phyloP scores from a whole-genome alignment of 2,113 vertebrate species.

The Tretioscincus oriximinensis region DNA sequence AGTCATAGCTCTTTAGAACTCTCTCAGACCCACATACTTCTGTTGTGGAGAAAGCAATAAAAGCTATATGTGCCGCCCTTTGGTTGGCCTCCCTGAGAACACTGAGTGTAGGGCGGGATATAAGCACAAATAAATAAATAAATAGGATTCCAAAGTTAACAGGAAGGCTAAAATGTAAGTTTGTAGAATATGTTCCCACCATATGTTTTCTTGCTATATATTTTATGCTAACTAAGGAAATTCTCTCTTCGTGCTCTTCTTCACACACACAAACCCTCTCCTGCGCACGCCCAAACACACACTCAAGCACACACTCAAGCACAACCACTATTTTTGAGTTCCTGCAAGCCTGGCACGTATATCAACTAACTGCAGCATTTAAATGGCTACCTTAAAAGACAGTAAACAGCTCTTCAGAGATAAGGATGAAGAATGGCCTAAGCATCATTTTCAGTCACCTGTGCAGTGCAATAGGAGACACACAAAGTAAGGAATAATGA shows the following conservation, averaged over 20 bases:
- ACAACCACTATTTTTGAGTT: background rate
- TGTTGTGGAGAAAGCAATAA: no score
- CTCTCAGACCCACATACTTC: no score
- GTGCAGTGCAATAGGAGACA: background rate
- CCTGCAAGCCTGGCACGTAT: fast-evolving
- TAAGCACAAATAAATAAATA: no score
- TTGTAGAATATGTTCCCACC: constrained; percentile 42
- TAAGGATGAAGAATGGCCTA: background rate
- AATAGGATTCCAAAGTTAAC: background rate
- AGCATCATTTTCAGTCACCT: background rate
- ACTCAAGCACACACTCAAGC: constrained; percentile 44
- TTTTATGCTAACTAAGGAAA: constrained; percentile 60
- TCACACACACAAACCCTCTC: no score
- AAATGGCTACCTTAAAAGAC: background rate
- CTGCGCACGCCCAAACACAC: constrained; percentile 38
- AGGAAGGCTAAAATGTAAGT: background rate
- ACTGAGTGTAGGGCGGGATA: no score
- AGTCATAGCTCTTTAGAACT: no score
- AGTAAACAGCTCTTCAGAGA: background rate
- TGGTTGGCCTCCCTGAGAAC: no score
- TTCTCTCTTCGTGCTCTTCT: no score
- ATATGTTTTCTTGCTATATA: constrained; percentile 55
- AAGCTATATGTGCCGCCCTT: no score
- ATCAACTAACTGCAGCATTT: background rate
- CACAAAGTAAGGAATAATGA: background rate